Evolutionary conservation across 2,888 invertebrate genomes (phyloP).

Genomic region (Cactoblastis cactorum): DNA sequence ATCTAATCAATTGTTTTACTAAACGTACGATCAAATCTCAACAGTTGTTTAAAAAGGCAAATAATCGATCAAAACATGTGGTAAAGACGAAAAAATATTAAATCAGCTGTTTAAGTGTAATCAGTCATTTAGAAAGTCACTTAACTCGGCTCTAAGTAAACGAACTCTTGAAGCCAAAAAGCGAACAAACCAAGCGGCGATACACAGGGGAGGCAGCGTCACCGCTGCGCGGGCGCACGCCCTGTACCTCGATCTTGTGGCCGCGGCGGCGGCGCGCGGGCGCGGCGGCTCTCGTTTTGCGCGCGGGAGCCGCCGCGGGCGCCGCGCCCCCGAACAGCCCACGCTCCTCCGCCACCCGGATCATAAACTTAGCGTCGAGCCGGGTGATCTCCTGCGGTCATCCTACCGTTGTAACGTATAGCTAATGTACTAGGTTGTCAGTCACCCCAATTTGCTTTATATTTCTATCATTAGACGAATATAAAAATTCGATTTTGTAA

Average conservation of each 20-base stretch:
- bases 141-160: too few species aligned
- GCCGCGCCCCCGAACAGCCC: slow-evolving; percentile 83
- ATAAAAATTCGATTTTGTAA: not conserved
- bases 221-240: slow-evolving; percentile 1
- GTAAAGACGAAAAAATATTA: too few species aligned
- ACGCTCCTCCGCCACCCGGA: slow-evolving; percentile 88
- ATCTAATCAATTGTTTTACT: too few species aligned
- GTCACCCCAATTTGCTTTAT: not conserved
- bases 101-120: too few species aligned
- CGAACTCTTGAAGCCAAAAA: not conserved
- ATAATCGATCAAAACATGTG: too few species aligned
- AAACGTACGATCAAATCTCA: too few species aligned
- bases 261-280: slow-evolving; percentile 50
- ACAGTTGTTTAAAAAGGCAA: too few species aligned
- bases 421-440: slow-evolving; percentile 13
- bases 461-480: not conserved
- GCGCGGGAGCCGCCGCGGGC: slow-evolving; percentile 56
- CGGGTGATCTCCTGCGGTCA: slow-evolving; percentile 83
- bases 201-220: not conserved
- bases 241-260: slow-evolving; percentile 53
- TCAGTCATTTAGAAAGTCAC: not conserved
- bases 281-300: slow-evolving; percentile 50
- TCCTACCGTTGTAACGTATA: slow-evolving; percentile 35
- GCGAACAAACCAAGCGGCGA: slow-evolving; percentile 6
- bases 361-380: slow-evolving; percentile 90